A percentile compares a stretch with the other conserved stretches of the same genome.
Conservation (phyloP, 2,797 vertebrate genomes). For the Loris lydekkerianus region DNA sequence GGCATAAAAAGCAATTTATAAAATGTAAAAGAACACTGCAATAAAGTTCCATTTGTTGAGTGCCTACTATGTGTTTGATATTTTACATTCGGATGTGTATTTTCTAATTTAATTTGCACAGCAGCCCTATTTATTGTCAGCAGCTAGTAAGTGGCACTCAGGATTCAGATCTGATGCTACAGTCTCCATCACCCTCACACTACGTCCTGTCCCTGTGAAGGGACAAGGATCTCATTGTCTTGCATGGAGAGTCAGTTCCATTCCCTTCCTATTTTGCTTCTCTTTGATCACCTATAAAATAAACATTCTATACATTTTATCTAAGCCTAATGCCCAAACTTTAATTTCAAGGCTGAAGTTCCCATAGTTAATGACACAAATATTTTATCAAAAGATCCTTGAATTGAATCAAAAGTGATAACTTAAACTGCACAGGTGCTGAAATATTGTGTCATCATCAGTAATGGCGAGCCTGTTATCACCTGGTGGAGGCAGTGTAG, state of each 20-base stretch:
- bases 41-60: not conserved
- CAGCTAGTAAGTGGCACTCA: not conserved
- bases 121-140: not conserved
- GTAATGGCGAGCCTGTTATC: not conserved
- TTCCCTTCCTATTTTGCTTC: not conserved
- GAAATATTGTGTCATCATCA: not conserved
- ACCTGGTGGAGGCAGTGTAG: not conserved
- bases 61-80: not conserved
- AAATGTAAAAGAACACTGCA: not conserved
- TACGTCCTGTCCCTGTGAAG: not conserved
- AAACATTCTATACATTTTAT: slow-evolving; percentile 4
- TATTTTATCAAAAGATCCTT: slow-evolving; percentile 15
- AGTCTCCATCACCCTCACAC: not conserved
- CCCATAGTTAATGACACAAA: not conserved
- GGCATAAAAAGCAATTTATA: slow-evolving; percentile 7
- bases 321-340: not conserved
- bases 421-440: not conserved
- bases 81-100: not conserved
- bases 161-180: not conserved
- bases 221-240: not conserved
- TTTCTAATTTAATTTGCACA: not conserved
- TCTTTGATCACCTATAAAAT: slow-evolving; percentile 25
- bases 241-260: not conserved
- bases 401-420: not conserved
- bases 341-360: slow-evolving; percentile 46